Conservation (phyloP, 2,113 vertebrate species). For the Ictalurus punctatus region DNA sequence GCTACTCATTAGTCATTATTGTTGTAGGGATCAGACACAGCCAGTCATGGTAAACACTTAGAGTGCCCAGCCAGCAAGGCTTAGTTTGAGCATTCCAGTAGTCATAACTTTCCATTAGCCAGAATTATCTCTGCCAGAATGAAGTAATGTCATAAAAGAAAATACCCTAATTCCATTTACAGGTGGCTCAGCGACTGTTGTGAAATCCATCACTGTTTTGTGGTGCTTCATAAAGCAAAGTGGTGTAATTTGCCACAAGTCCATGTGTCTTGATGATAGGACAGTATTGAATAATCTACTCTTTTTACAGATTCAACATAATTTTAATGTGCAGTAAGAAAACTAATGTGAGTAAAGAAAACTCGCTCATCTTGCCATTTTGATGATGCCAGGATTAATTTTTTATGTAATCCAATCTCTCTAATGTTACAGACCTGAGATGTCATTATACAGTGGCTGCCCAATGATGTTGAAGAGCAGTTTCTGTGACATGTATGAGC, state of each 20-base stretch:
- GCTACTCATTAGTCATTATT: conserved; percentile 13
- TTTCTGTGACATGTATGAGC: neutral
- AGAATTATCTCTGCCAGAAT: conserved; percentile 20
- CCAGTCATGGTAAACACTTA: conserved; percentile 34
- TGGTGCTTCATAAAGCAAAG: neutral
- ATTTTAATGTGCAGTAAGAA: too few species aligned
- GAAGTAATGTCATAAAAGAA: conserved; percentile 31
- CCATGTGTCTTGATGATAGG: neutral
- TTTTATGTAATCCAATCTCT: too few species aligned
- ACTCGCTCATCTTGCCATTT: too few species aligned
- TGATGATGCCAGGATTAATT: too few species aligned
- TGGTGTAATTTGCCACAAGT: neutral
- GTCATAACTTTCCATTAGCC: conserved; percentile 47
- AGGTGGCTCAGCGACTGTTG: conserved; percentile 30
- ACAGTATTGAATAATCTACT: neutral
- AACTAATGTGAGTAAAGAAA: too few species aligned
- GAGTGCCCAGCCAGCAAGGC: conserved; percentile 5
- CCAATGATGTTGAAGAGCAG: neutral
- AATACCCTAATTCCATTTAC: conserved; percentile 39
- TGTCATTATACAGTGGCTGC: neutral
- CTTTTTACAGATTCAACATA: too few species aligned
- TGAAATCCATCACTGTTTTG: neutral
- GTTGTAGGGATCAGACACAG: neutral
- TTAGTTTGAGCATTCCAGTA: conserved; percentile 26
- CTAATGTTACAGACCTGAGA: too few species aligned